Conservation (phyloP, 2,113 vertebrate genomes). For the Aspiorhynchus laticeps region DNA sequence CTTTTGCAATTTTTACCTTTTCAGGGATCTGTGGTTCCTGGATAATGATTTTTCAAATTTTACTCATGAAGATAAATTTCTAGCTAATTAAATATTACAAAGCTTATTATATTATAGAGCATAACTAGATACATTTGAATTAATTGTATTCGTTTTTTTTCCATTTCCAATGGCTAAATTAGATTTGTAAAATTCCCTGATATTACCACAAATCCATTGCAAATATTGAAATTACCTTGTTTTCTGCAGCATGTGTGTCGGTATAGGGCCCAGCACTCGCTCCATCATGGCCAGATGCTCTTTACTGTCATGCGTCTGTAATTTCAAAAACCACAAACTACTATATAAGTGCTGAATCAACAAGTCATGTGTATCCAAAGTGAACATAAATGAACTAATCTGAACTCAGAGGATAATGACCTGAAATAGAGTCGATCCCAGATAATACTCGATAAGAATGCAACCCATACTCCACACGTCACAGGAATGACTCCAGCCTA, state of each 20-base stretch:
- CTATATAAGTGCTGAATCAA: not conserved
- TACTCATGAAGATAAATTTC: not conserved
- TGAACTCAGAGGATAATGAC: constrained; percentile 66
- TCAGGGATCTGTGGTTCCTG: not conserved
- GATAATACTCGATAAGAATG: constrained; percentile 92
- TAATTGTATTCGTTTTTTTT: not conserved
- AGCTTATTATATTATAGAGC: not conserved
- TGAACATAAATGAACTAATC: not conserved
- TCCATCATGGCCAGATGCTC: constrained; percentile 98
- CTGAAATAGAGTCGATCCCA: constrained; percentile 89
- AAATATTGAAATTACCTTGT: constrained; percentile 75
- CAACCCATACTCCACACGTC: constrained; percentile 97
- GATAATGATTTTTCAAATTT: not conserved
- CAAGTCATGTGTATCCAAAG: not conserved
- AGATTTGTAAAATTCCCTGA: not conserved
- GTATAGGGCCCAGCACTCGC: constrained; percentile 88
- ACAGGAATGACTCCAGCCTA: constrained; percentile 94
- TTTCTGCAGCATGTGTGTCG: constrained; percentile 84
- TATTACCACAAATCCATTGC: not conserved
- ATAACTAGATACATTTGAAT: not conserved
- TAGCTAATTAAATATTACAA: not conserved
- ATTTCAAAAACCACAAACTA: not conserved
- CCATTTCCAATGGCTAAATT: not conserved
- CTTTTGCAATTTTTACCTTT: not conserved
- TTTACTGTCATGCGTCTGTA: constrained; percentile 90